Evolutionary conservation across 2,888 invertebrate genomes (phyloP).

Genomic region (Criorhina ranunculi): DNA sequence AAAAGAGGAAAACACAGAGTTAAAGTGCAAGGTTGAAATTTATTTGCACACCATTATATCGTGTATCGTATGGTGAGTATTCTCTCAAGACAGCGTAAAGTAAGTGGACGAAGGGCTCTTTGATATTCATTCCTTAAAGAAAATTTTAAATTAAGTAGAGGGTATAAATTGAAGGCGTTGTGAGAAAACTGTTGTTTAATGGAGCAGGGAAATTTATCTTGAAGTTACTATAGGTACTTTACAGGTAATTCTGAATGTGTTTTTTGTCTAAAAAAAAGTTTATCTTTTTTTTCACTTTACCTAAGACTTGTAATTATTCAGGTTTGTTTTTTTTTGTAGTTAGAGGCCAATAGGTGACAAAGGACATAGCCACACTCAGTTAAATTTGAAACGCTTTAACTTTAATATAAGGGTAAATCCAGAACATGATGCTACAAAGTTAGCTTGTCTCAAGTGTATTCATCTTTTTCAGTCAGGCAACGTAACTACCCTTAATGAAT

Average conservation of each 20-base stretch:
- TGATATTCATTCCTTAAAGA: conserved; percentile 75
- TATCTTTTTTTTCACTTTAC: conserved; percentile 13
- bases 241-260: conserved; percentile 65
- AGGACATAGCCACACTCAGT: too few relatives aligned
- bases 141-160: conserved; percentile 73
- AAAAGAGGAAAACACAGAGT: conserved; percentile 56
- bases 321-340: too few relatives aligned
- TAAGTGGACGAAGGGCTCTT: conserved; percentile 71
- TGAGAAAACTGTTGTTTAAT: conserved; percentile 73
- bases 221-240: conserved; percentile 69
- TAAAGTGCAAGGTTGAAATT: conserved; percentile 74
- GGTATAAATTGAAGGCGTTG: conserved; percentile 69
- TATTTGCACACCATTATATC: conserved; percentile 77
- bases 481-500: too few relatives aligned
- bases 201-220: conserved; percentile 67
- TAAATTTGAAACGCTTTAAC: too few relatives aligned
- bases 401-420: too few relatives aligned
- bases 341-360: too few relatives aligned
- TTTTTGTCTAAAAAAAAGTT: conserved; percentile 33
- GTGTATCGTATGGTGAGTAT: conserved; percentile 72
- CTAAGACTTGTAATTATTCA: too few relatives aligned
- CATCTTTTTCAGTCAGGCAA: too few relatives aligned
- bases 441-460: too few relatives aligned
- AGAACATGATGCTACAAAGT: too few relatives aligned
- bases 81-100: conserved; percentile 65